phyloP scores from a whole-genome alignment of 2,797 vertebrate genomes.

The Paratrypauchen microcephalus region DNA sequence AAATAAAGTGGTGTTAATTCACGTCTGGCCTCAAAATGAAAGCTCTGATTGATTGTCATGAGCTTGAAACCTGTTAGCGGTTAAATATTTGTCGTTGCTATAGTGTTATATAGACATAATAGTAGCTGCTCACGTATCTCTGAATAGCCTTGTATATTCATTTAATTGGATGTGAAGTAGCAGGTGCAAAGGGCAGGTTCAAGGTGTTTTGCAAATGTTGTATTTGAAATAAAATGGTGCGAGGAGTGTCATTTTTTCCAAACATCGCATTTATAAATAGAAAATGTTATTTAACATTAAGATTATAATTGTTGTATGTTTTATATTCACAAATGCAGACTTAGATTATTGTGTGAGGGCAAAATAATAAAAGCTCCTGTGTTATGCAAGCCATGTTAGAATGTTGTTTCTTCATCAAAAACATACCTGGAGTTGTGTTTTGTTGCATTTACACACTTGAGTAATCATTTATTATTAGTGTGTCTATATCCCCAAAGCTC shows the following conservation, averaged over 20 bases:
- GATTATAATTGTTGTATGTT: too few relatives aligned
- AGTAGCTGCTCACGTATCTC: background rate
- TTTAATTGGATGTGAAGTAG: background rate
- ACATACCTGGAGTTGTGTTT: too few relatives aligned
- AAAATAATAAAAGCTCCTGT: too few relatives aligned
- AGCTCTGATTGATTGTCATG: background rate
- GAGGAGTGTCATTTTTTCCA: background rate
- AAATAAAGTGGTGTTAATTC: constrained; percentile 35
- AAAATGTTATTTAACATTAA: too few relatives aligned
- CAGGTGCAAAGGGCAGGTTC: background rate
- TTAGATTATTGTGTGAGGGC: too few relatives aligned
- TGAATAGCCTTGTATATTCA: background rate
- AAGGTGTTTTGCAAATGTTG: background rate
- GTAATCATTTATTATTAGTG: too few relatives aligned
- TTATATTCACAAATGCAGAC: too few relatives aligned
- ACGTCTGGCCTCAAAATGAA: constrained; percentile 10
- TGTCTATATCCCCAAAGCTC: too few relatives aligned
- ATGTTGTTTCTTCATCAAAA: too few relatives aligned
- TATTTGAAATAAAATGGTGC: background rate
- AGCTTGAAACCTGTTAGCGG: background rate
- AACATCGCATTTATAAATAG: too few relatives aligned
- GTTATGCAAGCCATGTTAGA: too few relatives aligned
- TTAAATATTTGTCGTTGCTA: background rate
- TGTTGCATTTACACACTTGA: too few relatives aligned
- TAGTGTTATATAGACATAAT: background rate